Percentiles rank a stretch among this genome's conserved stretches.
phyloP scores from a whole-genome alignment of 2,113 vertebrate genomes.

The Pterophyllum scalare region DNA sequence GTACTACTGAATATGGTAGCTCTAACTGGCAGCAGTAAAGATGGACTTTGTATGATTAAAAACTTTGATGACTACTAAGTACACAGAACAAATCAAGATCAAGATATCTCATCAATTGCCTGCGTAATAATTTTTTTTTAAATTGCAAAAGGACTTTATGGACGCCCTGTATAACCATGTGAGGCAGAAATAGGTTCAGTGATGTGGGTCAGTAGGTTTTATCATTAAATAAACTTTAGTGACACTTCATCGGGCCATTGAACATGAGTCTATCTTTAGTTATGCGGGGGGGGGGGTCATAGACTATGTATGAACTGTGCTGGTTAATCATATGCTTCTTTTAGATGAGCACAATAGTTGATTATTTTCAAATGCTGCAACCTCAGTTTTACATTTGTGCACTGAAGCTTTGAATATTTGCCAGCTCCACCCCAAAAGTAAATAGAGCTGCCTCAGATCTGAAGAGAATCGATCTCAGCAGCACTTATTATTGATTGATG shows the following conservation, averaged over 20 bases:
- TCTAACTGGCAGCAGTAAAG: no score
- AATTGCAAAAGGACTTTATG: no score
- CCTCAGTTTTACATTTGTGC: conserved; percentile 11
- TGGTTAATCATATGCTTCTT: conserved; percentile 67
- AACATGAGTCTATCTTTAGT: conserved; percentile 16
- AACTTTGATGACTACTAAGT: no score
- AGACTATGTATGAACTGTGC: background rate
- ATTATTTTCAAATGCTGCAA: conserved; percentile 68
- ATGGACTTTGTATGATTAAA: no score
- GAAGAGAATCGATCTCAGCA: no score
- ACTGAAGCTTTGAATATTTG: background rate
- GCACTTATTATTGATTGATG: background rate
- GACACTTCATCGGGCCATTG: conserved; percentile 17
- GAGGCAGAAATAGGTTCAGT: background rate
- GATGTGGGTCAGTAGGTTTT: background rate
- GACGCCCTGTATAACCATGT: background rate
- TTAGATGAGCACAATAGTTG: conserved; percentile 35
- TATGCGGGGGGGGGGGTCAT: background rate
- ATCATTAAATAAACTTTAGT: conserved; percentile 13
- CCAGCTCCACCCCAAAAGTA: background rate
- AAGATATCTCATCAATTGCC: no score
- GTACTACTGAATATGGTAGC: no score
- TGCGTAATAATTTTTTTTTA: no score
- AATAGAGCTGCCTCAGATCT: background rate
- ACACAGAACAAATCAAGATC: no score